Base-by-base conservation (phyloP, 2,888 invertebrate species). In the Hedya salicella region DNA sequence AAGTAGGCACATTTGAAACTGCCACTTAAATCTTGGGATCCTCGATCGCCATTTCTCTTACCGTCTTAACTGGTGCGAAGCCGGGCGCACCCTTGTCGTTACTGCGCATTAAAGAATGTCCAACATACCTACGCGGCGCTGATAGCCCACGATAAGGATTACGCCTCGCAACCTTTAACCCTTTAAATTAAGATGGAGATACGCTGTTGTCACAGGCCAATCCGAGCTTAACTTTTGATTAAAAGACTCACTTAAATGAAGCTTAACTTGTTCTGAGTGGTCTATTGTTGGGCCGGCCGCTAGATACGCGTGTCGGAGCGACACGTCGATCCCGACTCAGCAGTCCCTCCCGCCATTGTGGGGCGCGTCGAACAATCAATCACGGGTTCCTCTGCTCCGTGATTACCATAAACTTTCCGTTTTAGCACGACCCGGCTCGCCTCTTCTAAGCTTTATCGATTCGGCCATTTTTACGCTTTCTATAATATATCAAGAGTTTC, bases 371-470 rank as follows among this genome's bases (percentile, higher is more conserved):
- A 82, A 87, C 88, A 91, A 92, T 92, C 92, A 91, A 91, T 92
- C 92, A 92, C 88, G 79, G 74, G 80, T 80, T 85, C 85, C 85
- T 86, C 82, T 81, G 78, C 81, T 81, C 78, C 82, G 86, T 89
- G 90, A 92, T 92, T 92, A 91, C 88, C 92, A 91, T 91, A 92
- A 91, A 91, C 87, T 89, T 86, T 83, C 87, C 89, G 87, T 89
- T 91, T 89, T 85, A 87, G 81, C 84, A 83, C 83, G 80, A 87
- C 87, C 88, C 88, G 81, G 80, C 82, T 77, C 77, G 83, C 84
- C 87, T 85, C 85, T 84, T 86, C 88, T 88, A 86, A 89, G 87
- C 88, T 86, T 85, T 86, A 90, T 91, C 87, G 90, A 90, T 89
- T 87, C 78, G 80, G 77, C 80, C 84, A 88, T 89, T 88, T 89